Base-by-base conservation (phyloP, 1,140 invertebrate genomes). In the Telenomus remus region DNA sequence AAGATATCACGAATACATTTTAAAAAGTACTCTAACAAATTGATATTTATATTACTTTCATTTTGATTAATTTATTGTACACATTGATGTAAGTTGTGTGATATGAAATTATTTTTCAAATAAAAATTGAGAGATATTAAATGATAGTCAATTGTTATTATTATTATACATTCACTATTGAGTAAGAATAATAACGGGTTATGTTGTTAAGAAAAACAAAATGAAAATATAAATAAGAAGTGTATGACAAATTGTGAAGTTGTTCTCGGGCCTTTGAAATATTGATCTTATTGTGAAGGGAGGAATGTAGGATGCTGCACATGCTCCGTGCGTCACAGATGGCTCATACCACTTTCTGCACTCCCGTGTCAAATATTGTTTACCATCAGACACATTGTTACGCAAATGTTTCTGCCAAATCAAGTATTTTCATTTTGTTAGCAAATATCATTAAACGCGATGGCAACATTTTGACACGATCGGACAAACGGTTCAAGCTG, bases 1-100 rank as follows among this genome's bases (percentile, higher is more conserved):
- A 35, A 80, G 81, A 76, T 88, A 84, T 48, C 73, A 82, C 14
- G 84, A 82, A 71, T 87, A 82, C 59, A 82, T 87, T 35, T 79
- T 72, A 11, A 80, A 79, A 15, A 81, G 34, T 14, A 51, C 19
- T 27, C 19, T 27, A 27, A 27, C 19, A 27, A 27, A 1, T 27
- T 27, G 19, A 27, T 27, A 27, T 27, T 27, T 27, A 27, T 27
- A 27, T 1, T 27, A 27, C 19, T n/a, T n/a, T n/a, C n/a, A n/a
- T n/a, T n/a, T n/a, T n/a, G 6, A 27, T 27, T 27, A 27, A 27
- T 27, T 27, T 27, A 27, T 27, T 27, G n/a, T n/a, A n/a, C n/a
- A n/a, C n/a, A n/a, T n/a, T 27, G 19, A 3, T 27, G 19, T 27
- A 27, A 27, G 2, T 3, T 6, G 1, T 27, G 19, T 27, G 19